Conservation (phyloP, 2,797 vertebrate species). For the Pseudomugil gertrudae region DNA sequence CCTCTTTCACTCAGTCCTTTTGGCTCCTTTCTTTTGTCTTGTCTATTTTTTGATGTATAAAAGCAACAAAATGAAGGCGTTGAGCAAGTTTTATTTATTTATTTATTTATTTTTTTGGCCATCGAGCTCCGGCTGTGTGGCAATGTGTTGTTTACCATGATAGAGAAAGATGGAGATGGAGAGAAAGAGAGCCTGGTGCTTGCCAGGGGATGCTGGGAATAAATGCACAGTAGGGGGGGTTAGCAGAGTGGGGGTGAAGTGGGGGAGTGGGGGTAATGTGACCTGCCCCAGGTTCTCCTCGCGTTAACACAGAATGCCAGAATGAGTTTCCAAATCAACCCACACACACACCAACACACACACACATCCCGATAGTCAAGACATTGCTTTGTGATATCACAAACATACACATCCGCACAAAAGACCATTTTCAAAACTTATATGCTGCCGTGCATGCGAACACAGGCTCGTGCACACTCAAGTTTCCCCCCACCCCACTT, state of each 20-base stretch:
- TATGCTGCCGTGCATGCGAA: constrained; percentile 21
- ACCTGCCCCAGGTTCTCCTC: constrained; percentile 87
- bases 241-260: constrained; percentile 34
- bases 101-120: constrained; percentile 71
- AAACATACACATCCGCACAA: not conserved
- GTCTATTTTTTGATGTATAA: constrained; percentile 80
- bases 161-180: constrained; percentile 53
- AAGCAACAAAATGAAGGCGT: constrained; percentile 77
- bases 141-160: constrained; percentile 88
- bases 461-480: constrained; percentile 25
- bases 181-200: constrained; percentile 61
- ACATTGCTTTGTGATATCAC: constrained; percentile 50
- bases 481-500: constrained; percentile 56
- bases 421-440: constrained; percentile 15
- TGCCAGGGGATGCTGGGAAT: constrained; percentile 84
- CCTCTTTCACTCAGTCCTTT: constrained; percentile 55
- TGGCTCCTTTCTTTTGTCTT: constrained; percentile 75
- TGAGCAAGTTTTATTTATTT: constrained; percentile 67
- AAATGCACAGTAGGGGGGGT: constrained; percentile 75
- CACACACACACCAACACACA: constrained; percentile 50
- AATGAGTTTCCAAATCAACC: constrained; percentile 81
- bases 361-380: constrained; percentile 41
- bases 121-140: constrained; percentile 84
- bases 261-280: constrained; percentile 68
- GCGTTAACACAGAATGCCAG: constrained; percentile 84